A percentile compares a stretch with the other conserved stretches of the same genome.
phyloP scores from a whole-genome alignment of 2,888 invertebrate species.

The Pseudoips prasinana region DNA sequence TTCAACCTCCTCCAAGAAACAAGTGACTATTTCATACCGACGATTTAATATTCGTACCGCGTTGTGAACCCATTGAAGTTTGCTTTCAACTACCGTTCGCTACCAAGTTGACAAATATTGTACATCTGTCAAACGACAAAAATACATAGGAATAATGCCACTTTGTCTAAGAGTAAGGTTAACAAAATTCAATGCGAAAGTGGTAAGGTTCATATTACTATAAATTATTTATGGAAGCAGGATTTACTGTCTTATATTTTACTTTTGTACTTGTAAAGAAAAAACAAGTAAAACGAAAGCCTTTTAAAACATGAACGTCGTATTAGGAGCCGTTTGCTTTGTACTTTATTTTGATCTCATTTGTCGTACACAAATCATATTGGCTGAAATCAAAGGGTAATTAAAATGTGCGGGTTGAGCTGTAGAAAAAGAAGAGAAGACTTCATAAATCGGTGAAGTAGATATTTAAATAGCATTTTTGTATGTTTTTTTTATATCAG shows the following conservation, averaged over 20 bases:
- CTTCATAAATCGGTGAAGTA: no score
- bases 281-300: slow-evolving; percentile 4
- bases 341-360: no score
- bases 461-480: no score
- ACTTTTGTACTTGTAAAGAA: neutral
- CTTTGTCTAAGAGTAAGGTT: slow-evolving; percentile 22
- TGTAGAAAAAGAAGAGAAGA: no score
- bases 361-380: no score
- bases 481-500: no score
- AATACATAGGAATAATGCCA: slow-evolving; percentile 33
- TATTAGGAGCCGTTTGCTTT: no score
- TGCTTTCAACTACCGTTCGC: slow-evolving; percentile 50
- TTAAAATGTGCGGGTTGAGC: no score
- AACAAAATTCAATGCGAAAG: slow-evolving; percentile 15
- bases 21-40: slow-evolving; percentile 19
- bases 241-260: slow-evolving; percentile 4
- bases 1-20: neutral
- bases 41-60: slow-evolving; percentile 60
- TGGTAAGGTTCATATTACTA: no score
- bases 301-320: no score
- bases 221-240: no score
- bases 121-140: slow-evolving; percentile 62
- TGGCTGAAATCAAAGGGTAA: no score
- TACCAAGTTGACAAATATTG: slow-evolving; percentile 62
- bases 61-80: slow-evolving; percentile 54